Conservation (phyloP, 2,888 invertebrate species). For the Agrotis ipsilon region DNA sequence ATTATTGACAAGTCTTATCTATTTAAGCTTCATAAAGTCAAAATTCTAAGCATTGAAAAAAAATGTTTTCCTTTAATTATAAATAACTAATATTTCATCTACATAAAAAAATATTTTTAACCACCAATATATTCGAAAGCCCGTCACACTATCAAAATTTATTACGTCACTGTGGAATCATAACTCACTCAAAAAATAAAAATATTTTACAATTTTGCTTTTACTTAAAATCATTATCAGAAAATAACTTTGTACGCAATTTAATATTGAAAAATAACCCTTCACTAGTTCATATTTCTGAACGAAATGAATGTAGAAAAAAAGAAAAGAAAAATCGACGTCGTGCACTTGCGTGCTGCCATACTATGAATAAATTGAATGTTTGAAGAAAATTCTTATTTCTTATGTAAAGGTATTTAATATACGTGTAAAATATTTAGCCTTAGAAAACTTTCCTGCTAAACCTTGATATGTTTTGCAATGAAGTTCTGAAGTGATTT, state of each 20-base stretch:
- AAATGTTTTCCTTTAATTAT: too few species aligned
- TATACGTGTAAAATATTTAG: conserved; percentile 45
- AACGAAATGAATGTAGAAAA: conserved; percentile 36
- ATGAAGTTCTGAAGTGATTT: conserved; percentile 35
- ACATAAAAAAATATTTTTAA: too few species aligned
- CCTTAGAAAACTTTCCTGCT: conserved; percentile 35
- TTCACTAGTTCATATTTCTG: conserved; percentile 51
- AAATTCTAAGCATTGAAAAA: too few species aligned
- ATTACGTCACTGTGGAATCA: not conserved
- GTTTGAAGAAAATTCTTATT: conserved; percentile 49
- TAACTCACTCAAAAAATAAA: conserved; percentile 2
- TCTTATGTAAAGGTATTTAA: conserved; percentile 46
- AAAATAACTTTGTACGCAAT: conserved; percentile 29
- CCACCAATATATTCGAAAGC: too few species aligned
- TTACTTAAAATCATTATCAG: conserved; percentile 7
- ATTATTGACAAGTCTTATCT: not conserved
- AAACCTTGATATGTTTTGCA: conserved; percentile 22
- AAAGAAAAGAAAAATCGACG: conserved; percentile 39
- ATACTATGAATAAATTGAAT: conserved; percentile 61
- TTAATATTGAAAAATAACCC: conserved; percentile 39
- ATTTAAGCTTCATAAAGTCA: not conserved
- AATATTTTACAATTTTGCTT: not conserved
- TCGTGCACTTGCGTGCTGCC: conserved; percentile 56
- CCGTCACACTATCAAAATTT: not conserved
- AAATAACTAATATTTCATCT: too few species aligned